Base-by-base conservation (phyloP, 2,888 invertebrate species). In the Omphaloscelis lunosa region DNA sequence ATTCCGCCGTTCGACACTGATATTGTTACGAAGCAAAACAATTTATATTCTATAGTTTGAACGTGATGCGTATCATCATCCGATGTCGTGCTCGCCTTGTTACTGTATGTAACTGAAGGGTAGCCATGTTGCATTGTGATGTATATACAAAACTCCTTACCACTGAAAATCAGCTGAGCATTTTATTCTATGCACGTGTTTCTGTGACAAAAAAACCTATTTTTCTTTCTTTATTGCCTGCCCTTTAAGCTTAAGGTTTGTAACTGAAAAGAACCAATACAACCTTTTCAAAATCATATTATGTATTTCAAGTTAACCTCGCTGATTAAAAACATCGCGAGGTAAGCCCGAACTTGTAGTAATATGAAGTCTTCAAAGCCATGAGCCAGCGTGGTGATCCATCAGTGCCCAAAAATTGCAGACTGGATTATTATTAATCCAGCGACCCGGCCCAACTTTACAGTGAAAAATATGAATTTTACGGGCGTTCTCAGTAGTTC, bases 51-150 rank as follows among this genome's bases (percentile, higher is more conserved):
- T 82, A 81, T 83, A 75, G 71, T 79, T 79, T 48, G 76, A 71
- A 87, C 88, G 87, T 87, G 88, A 77, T 74, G 69, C 63, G 83
- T 84, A 88, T 89, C 23, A 65, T 81, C 83, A 77, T 79, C 67
- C 76, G 27, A 59, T 39, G 67, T 75, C 61, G 65, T 29, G 34
- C 56, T 59, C 34, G 69, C 45, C 71, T 74, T 79, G 77, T 65
- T 73, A 66, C 66, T 73, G 53, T 62, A 69, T 72, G 53, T 65
- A 39, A 53, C 53, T 48, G 45, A 73, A 84, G 71, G 72, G 75
- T 87, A 27, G 34, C 82, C 75, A 85, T 75, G 9, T 69, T 69
- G 6, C 4, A 39, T n/a, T 58, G 9, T 15, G 2, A 27, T 29
- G 1, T n/a, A 0, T 15, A 9, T 20, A n/a, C 15, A 56, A 20